Base-by-base conservation (phyloP, 2,797 vertebrate genomes). In the Lindbergichthys nudifrons region DNA sequence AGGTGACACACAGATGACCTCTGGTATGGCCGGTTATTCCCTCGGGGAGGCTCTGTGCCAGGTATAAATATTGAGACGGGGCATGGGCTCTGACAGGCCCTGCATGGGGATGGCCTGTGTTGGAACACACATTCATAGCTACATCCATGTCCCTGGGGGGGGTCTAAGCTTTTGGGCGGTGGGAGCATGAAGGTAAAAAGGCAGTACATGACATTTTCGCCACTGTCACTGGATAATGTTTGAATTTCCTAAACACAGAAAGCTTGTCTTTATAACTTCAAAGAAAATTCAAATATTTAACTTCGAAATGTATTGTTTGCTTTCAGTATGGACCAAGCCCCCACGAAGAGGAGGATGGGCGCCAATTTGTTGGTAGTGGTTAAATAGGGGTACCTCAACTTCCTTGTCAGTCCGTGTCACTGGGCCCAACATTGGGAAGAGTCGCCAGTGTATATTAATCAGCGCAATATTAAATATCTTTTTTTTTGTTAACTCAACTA, bases 51-150 rank as follows among this genome's bases (percentile, higher is more conserved):
- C 74, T 77, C 75, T 68, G 58, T 76, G 77, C 71, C 16, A 52
- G 68, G 65, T 65, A 92, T 88, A 87, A 81, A 90, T 92, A 91
- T 89, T 89, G 82, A 85, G 77, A 72, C 50, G 8, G 73, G 61
- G 77, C 70, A 66, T 21, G 3, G 73, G 47, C 70, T 70, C 79
- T 71, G 73, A 82, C 77, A 69, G 79, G 84, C 71, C 54, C 68
- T 83, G 87, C 86, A 77, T 81, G 73, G 67, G 51, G 77, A 84
- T 84, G 73, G 73, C 79, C 77, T 66, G 68, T 79, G 82, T 80
- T 79, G 56, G 64, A 77, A 72, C 77, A 79, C 80, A 87, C 81
- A 86, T 79, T 83, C 64, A 77, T 62, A 71, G 57, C 81, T 82
- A 77, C 75, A 84, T 72, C 54, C 80, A 51, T 30, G 66, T 81